phyloP scores from a whole-genome alignment of 1,140 invertebrate species.

The Anadara kagoshimensis region DNA sequence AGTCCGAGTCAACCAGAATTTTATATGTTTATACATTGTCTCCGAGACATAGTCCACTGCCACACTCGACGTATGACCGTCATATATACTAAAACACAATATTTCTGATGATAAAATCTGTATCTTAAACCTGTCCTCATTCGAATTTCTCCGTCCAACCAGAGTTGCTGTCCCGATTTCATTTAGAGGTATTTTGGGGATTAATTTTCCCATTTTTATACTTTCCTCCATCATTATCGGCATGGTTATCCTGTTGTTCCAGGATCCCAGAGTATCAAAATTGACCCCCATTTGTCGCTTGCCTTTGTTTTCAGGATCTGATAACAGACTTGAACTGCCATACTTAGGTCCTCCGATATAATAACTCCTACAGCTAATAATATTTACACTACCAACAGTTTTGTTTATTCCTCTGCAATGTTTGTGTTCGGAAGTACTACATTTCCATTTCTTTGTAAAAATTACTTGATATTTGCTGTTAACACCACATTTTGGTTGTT shows the following conservation, averaged over 20 bases:
- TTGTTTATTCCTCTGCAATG: too few relatives aligned
- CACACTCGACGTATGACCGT: conserved; percentile 77
- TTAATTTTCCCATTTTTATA: conserved; percentile 75
- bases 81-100: conserved; percentile 77
- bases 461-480: too few relatives aligned
- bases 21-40: conserved; percentile 72
- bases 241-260: conserved; percentile 74
- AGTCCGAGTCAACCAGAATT: conserved; percentile 64
- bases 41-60: conserved; percentile 75
- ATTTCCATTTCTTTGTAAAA: too few relatives aligned
- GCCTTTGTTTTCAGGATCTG: conserved; percentile 70
- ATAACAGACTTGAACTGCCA: neutral
- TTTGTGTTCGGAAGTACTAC: too few relatives aligned
- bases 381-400: too few relatives aligned
- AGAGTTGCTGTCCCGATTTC: conserved; percentile 74
- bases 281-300: conserved; percentile 64
- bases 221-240: conserved; percentile 74
- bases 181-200: conserved; percentile 74
- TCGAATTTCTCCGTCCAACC: conserved; percentile 74
- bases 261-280: conserved; percentile 74
- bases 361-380: too few relatives aligned
- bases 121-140: conserved; percentile 74
- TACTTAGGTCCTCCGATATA: too few relatives aligned
- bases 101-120: conserved; percentile 70
- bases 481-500: too few relatives aligned